A percentile compares a stretch with the other conserved stretches of the same genome.
Conservation (phyloP, 2,113 vertebrate species). For the Trachemys scripta region DNA sequence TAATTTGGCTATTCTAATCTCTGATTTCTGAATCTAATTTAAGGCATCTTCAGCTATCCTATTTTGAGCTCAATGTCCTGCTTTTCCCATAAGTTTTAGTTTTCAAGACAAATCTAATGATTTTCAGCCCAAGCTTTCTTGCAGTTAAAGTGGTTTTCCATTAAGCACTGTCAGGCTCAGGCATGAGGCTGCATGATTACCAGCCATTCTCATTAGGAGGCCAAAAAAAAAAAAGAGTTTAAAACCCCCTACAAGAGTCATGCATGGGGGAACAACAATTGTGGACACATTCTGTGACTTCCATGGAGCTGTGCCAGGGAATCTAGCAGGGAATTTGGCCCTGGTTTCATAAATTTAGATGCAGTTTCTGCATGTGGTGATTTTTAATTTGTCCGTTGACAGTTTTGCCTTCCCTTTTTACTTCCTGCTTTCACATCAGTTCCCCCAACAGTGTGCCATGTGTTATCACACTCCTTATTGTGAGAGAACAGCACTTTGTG, state of each 20-base stretch:
- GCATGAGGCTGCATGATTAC: neutral
- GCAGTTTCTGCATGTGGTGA: fast-evolving
- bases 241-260: neutral
- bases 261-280: neutral
- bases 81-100: conserved; percentile 55
- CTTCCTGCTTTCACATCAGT: neutral
- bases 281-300: neutral
- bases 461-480: neutral
- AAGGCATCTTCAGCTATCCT: conserved; percentile 58
- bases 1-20: conserved; percentile 68
- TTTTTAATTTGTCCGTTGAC: neutral
- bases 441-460: neutral
- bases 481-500: neutral
- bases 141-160: conserved; percentile 53
- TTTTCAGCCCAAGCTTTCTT: conserved; percentile 56
- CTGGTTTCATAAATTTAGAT: neutral
- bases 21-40: conserved; percentile 62
- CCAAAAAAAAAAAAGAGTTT: neutral
- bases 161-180: conserved; percentile 47
- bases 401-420: neutral
- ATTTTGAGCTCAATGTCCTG: conserved; percentile 53
- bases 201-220: conserved; percentile 23
- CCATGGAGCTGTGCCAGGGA: neutral
- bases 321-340: neutral
- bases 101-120: conserved; percentile 47